Conservation (phyloP, 1,140 invertebrate species). For the Xylocopa sonorina region DNA sequence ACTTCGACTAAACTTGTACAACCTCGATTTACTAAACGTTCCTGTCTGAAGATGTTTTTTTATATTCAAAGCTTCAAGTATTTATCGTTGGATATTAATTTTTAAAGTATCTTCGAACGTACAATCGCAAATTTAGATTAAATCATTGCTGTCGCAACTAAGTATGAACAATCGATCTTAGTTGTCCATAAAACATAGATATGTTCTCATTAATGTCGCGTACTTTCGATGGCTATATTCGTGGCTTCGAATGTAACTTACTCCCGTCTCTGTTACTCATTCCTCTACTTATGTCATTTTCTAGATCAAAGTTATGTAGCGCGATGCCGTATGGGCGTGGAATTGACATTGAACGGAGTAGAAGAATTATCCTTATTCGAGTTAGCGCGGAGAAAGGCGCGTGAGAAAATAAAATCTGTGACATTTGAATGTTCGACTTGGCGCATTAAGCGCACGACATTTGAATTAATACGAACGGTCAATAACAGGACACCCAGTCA, state of each 20-base stretch:
- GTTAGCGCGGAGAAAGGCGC: background rate
- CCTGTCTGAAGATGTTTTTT: background rate
- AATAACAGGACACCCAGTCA: no score
- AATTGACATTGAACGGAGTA: slow-evolving; percentile 32
- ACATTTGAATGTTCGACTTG: background rate
- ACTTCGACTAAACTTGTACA: no score
- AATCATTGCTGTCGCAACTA: background rate
- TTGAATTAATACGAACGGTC: background rate
- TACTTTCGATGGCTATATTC: background rate
- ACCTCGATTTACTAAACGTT: no score
- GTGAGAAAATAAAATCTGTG: background rate
- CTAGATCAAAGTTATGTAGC: slow-evolving; percentile 12
- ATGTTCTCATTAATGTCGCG: background rate
- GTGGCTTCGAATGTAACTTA: background rate
- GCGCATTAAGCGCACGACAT: background rate
- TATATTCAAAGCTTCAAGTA: background rate
- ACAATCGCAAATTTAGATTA: background rate
- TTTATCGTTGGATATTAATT: background rate
- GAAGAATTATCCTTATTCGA: slow-evolving; percentile 4
- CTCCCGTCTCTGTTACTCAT: background rate
- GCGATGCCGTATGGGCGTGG: background rate
- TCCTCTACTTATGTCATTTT: background rate
- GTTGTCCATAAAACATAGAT: background rate
- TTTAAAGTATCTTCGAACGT: background rate
- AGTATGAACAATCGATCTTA: background rate